Percentiles rank a stretch among this genome's conserved stretches.
Conservation (phyloP, 2,797 vertebrate genomes). For the Apogon talboti region DNA sequence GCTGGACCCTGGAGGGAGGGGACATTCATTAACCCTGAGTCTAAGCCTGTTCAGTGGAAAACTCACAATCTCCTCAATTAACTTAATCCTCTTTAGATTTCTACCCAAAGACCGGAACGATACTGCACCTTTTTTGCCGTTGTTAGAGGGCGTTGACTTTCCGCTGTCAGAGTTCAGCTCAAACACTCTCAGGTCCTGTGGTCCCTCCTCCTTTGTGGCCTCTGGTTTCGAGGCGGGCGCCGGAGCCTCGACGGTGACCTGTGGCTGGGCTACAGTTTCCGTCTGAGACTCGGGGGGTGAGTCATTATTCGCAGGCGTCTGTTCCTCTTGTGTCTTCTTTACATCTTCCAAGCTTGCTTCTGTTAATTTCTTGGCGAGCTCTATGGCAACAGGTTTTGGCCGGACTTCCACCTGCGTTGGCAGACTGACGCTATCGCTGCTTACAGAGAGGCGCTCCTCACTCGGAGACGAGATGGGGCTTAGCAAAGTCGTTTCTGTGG, state of each 20-base stretch:
- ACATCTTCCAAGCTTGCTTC: slow-evolving; percentile 84
- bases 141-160: slow-evolving; percentile 98
- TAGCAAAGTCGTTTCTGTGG: slow-evolving; percentile 39
- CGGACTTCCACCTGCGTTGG: slow-evolving; percentile 90
- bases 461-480: slow-evolving; percentile 66
- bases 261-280: slow-evolving; percentile 42
- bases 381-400: slow-evolving; percentile 46
- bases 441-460: slow-evolving; percentile 85
- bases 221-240: slow-evolving; percentile 81
- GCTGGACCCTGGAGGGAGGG: slow-evolving; percentile 86
- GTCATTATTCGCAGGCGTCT: slow-evolving; percentile 51
- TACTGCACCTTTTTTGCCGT: slow-evolving; percentile 94
- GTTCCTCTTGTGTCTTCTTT: slow-evolving; percentile 64
- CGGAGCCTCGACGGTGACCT: slow-evolving; percentile 35
- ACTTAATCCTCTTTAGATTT: slow-evolving; percentile 23
- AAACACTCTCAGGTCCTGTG: slow-evolving; percentile 93
- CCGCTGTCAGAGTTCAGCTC: slow-evolving; percentile 98
- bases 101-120: not conserved
- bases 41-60: slow-evolving; percentile 28
- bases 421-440: slow-evolving; percentile 92
- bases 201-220: slow-evolving; percentile 86
- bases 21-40: not conserved
- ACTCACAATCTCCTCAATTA: slow-evolving; percentile 4
- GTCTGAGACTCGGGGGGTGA: slow-evolving; percentile 22
- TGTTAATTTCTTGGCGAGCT: slow-evolving; percentile 81